These are phyloP conservation scores for Ctenosaura bakeri DNA, from an alignment of 2,797 vertebrate species.

Conservation along the genomic window DNA sequence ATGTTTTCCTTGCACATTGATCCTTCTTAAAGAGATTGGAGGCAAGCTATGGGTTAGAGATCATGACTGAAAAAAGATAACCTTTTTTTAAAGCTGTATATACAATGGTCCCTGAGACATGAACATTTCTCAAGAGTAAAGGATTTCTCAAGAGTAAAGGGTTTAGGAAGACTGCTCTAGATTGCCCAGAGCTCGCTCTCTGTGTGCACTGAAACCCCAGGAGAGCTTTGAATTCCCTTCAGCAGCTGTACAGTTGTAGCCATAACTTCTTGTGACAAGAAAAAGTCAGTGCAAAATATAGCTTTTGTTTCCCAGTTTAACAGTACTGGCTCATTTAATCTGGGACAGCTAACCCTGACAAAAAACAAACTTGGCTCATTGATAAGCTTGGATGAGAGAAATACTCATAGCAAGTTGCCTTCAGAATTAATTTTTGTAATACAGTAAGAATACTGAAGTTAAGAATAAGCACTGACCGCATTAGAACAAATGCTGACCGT, in stretches of 20 bases:
- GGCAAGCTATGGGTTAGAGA: not conserved
- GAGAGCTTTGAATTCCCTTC: not conserved
- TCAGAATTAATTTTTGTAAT: not conserved
- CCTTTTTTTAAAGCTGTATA: too few species aligned
- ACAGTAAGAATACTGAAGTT: not conserved
- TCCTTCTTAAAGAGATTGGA: not conserved
- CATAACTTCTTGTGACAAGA: too few species aligned
- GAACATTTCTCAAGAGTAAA: too few species aligned
- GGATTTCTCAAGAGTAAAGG: too few species aligned
- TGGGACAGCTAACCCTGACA: not conserved
- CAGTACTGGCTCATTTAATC: too few species aligned
- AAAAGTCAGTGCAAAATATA: not conserved
- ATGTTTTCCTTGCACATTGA: not conserved
- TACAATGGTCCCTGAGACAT: too few species aligned
- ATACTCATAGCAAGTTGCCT: not conserved
- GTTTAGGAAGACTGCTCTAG: not conserved
- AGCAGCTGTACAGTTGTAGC: not conserved
- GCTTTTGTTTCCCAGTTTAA: not conserved
- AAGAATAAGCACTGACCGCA: not conserved
- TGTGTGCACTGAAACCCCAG: not conserved
- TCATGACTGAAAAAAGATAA: too few species aligned
- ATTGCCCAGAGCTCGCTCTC: not conserved
- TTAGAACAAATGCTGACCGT: not conserved
- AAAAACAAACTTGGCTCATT: conserved; percentile 13
- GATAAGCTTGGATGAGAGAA: not conserved